A percentile compares a stretch with the other conserved stretches of the same genome.
Conservation (phyloP, 2,797 vertebrate genomes). For the Alfaro cultratus region DNA sequence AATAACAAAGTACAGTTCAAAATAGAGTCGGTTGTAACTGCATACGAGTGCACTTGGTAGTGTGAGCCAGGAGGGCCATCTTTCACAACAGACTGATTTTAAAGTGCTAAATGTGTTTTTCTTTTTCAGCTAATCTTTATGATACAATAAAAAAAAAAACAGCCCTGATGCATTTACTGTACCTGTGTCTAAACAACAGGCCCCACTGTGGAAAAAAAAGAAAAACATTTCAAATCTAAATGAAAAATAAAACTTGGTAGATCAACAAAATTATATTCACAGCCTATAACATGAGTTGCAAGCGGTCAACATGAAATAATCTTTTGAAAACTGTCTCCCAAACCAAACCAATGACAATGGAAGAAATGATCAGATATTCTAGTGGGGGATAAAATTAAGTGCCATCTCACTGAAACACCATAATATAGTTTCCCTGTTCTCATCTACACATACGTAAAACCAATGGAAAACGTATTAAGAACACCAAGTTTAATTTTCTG, state of each 20-base stretch:
- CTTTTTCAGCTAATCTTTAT: not conserved
- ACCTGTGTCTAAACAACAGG: not conserved
- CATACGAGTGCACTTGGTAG: conserved; percentile 23
- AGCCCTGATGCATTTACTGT: not conserved
- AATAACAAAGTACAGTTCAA: conserved; percentile 41
- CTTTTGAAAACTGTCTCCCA: not conserved
- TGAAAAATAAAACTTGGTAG: not conserved
- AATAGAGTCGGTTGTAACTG: conserved; percentile 26
- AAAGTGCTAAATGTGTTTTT: conserved; percentile 10
- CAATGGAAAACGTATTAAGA: not conserved
- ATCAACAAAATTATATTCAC: not conserved
- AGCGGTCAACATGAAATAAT: not conserved
- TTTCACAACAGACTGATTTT: not conserved
- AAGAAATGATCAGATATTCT: not conserved
- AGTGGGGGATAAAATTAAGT: not conserved
- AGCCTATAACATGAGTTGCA: not conserved
- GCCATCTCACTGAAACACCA: not conserved
- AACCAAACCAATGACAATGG: not conserved
- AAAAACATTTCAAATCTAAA: not conserved
- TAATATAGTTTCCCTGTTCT: not conserved
- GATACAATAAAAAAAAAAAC: not conserved
- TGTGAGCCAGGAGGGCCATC: conserved; percentile 21
- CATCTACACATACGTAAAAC: not conserved
- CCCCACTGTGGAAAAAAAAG: not conserved
- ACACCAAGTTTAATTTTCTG: not conserved